These are phyloP conservation scores for Drosophila rhopaloa DNA, from an alignment of 1,140 invertebrate genomes.

Conservation along the genomic window DNA sequence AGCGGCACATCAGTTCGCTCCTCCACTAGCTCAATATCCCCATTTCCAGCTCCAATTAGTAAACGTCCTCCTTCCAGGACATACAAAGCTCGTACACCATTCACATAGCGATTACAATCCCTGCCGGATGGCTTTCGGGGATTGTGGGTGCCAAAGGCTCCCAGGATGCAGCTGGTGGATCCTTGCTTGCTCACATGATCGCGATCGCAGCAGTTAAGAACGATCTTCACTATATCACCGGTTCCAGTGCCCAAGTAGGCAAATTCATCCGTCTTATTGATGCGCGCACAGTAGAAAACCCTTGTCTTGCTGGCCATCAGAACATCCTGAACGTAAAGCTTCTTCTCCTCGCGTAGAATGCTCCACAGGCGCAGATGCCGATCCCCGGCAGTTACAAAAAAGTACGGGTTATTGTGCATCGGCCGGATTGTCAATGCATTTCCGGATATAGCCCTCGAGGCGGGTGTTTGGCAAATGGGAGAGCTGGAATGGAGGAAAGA, in stretches of 20 bases:
- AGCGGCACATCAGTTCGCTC: constrained; percentile 85
- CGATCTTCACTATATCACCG: constrained; percentile 88
- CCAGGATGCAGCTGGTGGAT: constrained; percentile 87
- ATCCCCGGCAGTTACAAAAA: constrained; percentile 90
- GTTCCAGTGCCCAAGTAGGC: constrained; percentile 94
- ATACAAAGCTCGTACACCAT: constrained; percentile 88
- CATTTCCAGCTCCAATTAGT: constrained; percentile 93
- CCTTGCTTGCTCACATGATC: constrained; percentile 85
- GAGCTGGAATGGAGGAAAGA: constrained; percentile 33
- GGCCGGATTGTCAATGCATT: constrained; percentile 87
- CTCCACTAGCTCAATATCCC: constrained; percentile 90
- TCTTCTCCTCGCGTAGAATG: constrained; percentile 89
- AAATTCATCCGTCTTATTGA: constrained; percentile 88
- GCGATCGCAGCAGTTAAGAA: constrained; percentile 88
- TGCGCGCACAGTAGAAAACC: constrained; percentile 87
- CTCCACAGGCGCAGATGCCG: constrained; percentile 90
- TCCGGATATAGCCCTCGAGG: constrained; percentile 88
- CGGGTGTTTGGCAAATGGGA: constrained; percentile 88
- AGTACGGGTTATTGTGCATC: constrained; percentile 86
- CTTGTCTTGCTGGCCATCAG: constrained; percentile 89
- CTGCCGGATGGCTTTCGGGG: constrained; percentile 72
- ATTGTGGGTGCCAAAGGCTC: constrained; percentile 87
- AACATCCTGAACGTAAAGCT: constrained; percentile 89
- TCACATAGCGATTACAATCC: constrained; percentile 82
- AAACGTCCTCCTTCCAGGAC: constrained; percentile 88